Evolutionary conservation across 2,113 vertebrate species (phyloP).

Genomic region (Mystacornis crossleyi): DNA sequence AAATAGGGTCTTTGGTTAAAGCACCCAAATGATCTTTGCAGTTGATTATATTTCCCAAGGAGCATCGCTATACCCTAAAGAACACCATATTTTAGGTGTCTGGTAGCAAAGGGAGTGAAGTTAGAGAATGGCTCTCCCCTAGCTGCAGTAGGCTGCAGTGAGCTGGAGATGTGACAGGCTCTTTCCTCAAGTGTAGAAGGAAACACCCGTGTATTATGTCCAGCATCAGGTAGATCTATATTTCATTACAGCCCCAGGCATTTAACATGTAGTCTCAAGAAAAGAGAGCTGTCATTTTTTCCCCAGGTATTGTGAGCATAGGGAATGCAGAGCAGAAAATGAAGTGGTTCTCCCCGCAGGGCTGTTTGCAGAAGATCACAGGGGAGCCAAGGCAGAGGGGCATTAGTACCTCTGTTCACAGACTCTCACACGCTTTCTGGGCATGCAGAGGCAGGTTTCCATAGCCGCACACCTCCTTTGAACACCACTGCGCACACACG

Average conservation of each 20-base stretch:
- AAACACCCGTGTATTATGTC: neutral
- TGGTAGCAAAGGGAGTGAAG: neutral
- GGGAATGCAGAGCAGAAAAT: neutral
- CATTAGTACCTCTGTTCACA: neutral
- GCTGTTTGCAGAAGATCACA: constrained; percentile 14
- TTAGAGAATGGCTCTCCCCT: neutral
- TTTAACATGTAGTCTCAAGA: neutral
- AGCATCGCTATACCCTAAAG: neutral
- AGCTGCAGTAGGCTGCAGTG: neutral
- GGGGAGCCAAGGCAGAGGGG: neutral
- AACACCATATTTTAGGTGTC: neutral
- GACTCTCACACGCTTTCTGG: neutral
- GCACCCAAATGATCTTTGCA: neutral
- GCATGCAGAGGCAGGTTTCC: constrained; percentile 8
- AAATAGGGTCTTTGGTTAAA: neutral
- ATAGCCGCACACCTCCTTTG: neutral
- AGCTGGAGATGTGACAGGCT: neutral
- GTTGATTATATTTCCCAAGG: neutral
- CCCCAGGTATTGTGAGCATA: neutral
- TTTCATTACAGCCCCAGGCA: constrained; percentile 16
- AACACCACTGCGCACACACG: neutral
- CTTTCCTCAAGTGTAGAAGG: neutral
- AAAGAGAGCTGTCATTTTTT: constrained; percentile 24
- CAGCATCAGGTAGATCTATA: constrained; percentile 25
- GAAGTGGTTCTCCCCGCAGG: neutral